phyloP scores from a whole-genome alignment of 2,113 vertebrate species.

The Coryphaenoides rupestris region DNA sequence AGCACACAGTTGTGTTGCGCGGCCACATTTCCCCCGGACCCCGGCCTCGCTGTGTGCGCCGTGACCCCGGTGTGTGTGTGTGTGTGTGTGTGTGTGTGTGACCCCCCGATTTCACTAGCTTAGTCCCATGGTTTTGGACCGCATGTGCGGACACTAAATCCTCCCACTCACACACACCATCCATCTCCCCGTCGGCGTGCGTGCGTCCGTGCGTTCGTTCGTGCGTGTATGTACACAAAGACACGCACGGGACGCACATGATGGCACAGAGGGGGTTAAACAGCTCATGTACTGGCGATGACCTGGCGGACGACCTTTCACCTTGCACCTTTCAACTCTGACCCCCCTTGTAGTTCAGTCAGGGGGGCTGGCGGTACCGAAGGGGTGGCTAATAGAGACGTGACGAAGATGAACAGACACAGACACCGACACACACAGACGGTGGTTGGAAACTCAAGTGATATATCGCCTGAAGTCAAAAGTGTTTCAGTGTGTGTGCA shows the following conservation, averaged over 20 bases:
- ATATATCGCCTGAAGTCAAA: no score
- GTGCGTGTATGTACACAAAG: constrained; percentile 32
- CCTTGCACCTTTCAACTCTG: not conserved
- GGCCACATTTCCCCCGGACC: constrained; percentile 58
- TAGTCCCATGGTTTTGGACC: not conserved
- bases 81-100: no score
- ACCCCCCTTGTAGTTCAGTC: no score
- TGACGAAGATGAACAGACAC: no score
- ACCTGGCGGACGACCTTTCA: not conserved
- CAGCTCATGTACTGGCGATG: constrained; percentile 49
- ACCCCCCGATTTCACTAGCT: constrained; percentile 52
- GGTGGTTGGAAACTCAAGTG: no score
- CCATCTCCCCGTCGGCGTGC: constrained; percentile 37
- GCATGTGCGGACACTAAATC: constrained; percentile 41
- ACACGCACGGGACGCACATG: no score
- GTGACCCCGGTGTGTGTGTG: constrained; percentile 30
- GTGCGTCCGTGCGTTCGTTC: no score
- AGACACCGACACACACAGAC: no score
- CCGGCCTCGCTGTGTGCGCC: constrained; percentile 42
- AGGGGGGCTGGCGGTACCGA: not conserved
- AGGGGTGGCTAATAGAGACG: not conserved
- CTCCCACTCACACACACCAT: constrained; percentile 36
- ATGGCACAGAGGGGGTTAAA: constrained; percentile 45
- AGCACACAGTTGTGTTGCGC: constrained; percentile 50
- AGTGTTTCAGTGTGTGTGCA: no score